A percentile compares a stretch with the other conserved stretches of the same genome.
Conservation (phyloP, 1,140 invertebrate genomes). For the Eulimnadia texana region DNA sequence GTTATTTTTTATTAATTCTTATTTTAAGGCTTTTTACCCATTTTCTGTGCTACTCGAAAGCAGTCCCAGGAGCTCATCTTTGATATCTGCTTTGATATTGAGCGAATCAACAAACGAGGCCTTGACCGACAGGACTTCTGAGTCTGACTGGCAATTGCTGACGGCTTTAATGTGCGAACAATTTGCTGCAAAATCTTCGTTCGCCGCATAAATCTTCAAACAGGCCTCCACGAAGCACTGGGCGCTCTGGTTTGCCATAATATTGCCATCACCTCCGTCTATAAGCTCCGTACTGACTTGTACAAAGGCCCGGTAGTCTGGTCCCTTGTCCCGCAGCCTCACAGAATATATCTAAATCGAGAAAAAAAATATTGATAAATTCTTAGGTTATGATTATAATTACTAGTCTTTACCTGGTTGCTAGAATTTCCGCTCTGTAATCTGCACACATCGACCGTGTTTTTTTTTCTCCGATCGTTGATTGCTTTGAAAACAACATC, state of each 20-base stretch:
- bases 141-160: conserved; percentile 45
- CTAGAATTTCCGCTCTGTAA: conserved; percentile 43
- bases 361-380: background rate
- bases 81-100: conserved; percentile 45
- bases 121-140: conserved; percentile 45
- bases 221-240: conserved; percentile 53
- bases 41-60: background rate
- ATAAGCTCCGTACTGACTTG: conserved; percentile 42
- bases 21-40: background rate
- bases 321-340: conserved; percentile 46
- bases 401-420: background rate
- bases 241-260: conserved; percentile 36
- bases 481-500: conserved; percentile 50
- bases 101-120: conserved; percentile 47
- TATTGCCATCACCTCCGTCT: conserved; percentile 32
- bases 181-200: conserved; percentile 17
- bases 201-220: conserved; percentile 3
- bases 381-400: background rate
- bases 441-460: conserved; percentile 47
- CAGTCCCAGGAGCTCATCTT: conserved; percentile 32
- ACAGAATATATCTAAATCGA: conserved; percentile 49
- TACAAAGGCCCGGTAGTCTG: conserved; percentile 55
- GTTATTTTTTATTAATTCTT: background rate
- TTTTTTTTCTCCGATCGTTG: conserved; percentile 44
- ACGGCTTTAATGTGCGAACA: conserved; percentile 57